phyloP scores from a whole-genome alignment of 2,797 vertebrate species.

The Etheostoma nigrum region DNA sequence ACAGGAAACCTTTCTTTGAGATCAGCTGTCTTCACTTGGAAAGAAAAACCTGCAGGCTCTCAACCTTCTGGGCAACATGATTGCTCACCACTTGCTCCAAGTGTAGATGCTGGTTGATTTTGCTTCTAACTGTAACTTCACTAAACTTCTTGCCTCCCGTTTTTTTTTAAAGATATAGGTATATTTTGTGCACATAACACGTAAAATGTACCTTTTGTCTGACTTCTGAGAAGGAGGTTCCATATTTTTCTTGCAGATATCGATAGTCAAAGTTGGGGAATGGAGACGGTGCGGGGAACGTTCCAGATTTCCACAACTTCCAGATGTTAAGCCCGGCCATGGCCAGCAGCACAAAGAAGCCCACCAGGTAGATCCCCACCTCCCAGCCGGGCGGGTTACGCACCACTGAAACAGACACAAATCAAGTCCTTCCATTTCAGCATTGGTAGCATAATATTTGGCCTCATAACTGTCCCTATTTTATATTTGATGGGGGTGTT shows the following conservation, averaged over 20 bases:
- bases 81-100: neutral
- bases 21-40: neutral
- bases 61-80: neutral
- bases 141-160: neutral
- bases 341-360: slow-evolving; percentile 90
- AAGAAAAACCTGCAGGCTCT: neutral
- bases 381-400: slow-evolving; percentile 93
- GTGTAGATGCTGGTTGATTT: neutral
- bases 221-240: slow-evolving; percentile 85
- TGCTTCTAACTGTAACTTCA: neutral
- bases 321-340: slow-evolving; percentile 93
- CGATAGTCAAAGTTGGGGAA: slow-evolving; percentile 98
- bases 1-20: neutral
- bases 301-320: slow-evolving; percentile 95
- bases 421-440: slow-evolving; percentile 3
- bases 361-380: slow-evolving; percentile 91
- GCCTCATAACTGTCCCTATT: slow-evolving; percentile 5
- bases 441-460: neutral
- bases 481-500: neutral
- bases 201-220: slow-evolving; percentile 88
- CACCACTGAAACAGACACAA: slow-evolving; percentile 84
- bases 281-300: slow-evolving; percentile 93
- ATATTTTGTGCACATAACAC: neutral
- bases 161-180: neutral
- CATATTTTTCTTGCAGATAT: slow-evolving; percentile 96